Conservation (phyloP, 2,113 vertebrate species). For the Amazona guildingii region DNA sequence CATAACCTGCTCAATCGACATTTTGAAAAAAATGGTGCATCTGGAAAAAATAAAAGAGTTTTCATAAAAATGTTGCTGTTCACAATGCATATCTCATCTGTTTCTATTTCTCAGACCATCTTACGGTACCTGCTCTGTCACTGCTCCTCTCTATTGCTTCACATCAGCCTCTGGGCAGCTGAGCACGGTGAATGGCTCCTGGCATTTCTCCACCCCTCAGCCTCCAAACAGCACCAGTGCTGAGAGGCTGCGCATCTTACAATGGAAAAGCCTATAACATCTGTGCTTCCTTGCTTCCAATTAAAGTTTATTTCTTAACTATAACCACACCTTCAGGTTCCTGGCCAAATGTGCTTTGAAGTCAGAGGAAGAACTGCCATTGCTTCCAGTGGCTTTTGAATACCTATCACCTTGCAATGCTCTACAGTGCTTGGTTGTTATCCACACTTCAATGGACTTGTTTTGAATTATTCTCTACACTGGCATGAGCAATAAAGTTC, state of each 20-base stretch:
- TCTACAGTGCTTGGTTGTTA: background rate
- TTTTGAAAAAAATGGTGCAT: background rate
- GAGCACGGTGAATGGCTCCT: background rate
- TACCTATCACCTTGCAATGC: background rate
- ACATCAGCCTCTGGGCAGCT: background rate
- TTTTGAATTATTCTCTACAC: background rate
- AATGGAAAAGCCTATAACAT: background rate
- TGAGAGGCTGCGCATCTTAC: background rate
- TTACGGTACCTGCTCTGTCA: background rate
- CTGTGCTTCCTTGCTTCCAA: background rate
- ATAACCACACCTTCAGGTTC: background rate
- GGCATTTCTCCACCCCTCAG: background rate
- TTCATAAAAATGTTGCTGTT: background rate
- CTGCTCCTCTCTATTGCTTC: background rate
- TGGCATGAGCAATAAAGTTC: fast-evolving
- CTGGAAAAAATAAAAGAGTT: background rate
- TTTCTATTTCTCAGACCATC: background rate
- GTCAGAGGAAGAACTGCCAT: background rate
- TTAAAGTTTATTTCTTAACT: background rate
- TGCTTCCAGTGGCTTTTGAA: background rate
- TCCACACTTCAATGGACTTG: background rate
- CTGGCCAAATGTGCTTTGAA: background rate
- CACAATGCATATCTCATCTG: background rate
- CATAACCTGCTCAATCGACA: fast-evolving
- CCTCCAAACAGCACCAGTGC: background rate